Evolutionary conservation across 2,888 invertebrate species (phyloP).

Genomic region (Eilema caniola): DNA sequence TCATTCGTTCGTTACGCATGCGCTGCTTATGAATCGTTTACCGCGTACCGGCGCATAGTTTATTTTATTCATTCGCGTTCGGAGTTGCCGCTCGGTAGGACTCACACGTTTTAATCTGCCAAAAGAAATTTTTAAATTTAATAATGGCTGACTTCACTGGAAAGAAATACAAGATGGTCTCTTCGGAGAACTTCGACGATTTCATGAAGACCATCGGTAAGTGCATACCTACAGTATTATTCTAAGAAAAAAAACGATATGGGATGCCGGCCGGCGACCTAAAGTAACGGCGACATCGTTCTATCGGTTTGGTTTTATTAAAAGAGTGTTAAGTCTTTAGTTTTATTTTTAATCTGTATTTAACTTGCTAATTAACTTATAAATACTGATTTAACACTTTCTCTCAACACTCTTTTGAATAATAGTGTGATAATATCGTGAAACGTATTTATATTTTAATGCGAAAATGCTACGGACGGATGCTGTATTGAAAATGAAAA

Average conservation of each 20-base stretch:
- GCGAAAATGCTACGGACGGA: background rate
- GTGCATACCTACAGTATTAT: constrained; percentile 64
- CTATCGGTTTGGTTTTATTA: background rate
- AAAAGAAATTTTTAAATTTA: constrained; percentile 49
- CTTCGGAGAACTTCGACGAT: constrained; percentile 95
- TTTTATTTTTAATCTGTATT: background rate
- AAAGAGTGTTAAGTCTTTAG: background rate
- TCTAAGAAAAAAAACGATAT: constrained; percentile 47
- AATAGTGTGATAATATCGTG: background rate
- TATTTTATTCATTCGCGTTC: constrained; percentile 67
- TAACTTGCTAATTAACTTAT: background rate
- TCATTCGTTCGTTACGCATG: constrained; percentile 60
- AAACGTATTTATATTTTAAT: too few relatives aligned
- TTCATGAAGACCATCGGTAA: constrained; percentile 96
- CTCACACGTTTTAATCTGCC: constrained; percentile 50
- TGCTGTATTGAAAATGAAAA: background rate
- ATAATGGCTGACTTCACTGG: constrained; percentile 85
- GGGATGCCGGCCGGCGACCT: constrained; percentile 70
- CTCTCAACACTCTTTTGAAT: background rate
- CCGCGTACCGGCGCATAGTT: constrained; percentile 38
- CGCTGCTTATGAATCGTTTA: constrained; percentile 47
- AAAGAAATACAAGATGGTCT: constrained; percentile 93
- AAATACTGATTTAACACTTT: background rate
- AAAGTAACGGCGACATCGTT: constrained; percentile 3
- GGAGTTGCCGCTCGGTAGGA: constrained; percentile 57